Base-by-base conservation (phyloP, 1,140 invertebrate species). In the Drosophila sturtevanti region DNA sequence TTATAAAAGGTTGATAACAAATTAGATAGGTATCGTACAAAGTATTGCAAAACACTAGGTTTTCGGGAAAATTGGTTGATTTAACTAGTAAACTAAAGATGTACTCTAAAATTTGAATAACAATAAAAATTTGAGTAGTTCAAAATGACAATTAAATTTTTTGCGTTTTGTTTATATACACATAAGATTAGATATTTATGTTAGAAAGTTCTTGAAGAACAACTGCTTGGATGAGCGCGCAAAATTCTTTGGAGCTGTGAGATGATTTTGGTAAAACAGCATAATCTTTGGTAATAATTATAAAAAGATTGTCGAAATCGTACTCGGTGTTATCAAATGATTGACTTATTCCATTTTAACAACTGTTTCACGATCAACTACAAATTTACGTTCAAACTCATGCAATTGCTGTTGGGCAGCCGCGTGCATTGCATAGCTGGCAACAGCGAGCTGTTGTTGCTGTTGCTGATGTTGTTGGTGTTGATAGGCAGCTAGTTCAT, bases 241-340 rank as follows among this genome's bases (percentile, higher is more conserved):
- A 73, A 77, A 80, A 68, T 89, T 89, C 84, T 89, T 89, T 89
- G 84, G 84, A 89, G 85, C 77, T 84, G 48, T 85, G 80, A 89
- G 80, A 89, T 89, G 80, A 3, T 77, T 77, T 68, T 68, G 55
- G 31, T 54, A 7, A 66, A 86, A 82, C 72, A 89, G 77, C 71
- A 87, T 74, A 59, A 74, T 89, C 84, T 89, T 89, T 89, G 84
- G 85, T 85, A 67, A 72, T 51, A 22, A 52, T 67, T 11, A 51
- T 51, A 55, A 14, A 24, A 56, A 37, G 34, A 18, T 31, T 6
- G 5, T 31, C 27, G 27, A 6, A 31, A 6, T 24, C 7, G 27
- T 31, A 6, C 1, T 6, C 6, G 5, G 4, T 31, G 27, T 4
- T 58, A 18, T 34, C 10, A 37, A 18, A 21, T 10, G 4, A 9